Evolutionary conservation across 2,888 invertebrate genomes (phyloP).

Genomic region (Hofmannophila pseudospretella): DNA sequence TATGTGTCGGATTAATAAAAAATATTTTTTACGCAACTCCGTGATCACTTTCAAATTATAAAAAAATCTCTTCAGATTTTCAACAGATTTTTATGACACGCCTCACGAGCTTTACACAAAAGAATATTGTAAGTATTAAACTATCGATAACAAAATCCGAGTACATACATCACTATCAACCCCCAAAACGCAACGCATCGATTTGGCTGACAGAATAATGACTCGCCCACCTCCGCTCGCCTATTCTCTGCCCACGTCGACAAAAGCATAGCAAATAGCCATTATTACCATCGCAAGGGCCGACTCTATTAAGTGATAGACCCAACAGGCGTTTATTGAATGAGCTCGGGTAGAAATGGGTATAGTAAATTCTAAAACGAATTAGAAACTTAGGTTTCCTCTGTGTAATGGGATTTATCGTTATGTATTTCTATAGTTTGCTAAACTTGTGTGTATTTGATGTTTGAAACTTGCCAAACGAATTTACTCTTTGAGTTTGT

Average conservation of each 20-base stretch:
- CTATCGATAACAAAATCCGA: no score
- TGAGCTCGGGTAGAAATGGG: conserved; percentile 13
- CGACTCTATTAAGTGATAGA: conserved; percentile 54
- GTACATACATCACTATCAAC: conserved; percentile 39
- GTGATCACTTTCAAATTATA: no score
- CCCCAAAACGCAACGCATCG: conserved; percentile 36
- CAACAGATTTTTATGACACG: no score
- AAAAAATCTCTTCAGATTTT: no score
- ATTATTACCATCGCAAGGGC: conserved; percentile 56
- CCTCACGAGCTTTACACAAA: no score
- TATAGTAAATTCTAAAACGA: conserved; percentile 9
- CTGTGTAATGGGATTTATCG: conserved; percentile 13
- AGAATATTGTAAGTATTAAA: no score
- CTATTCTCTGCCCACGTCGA: conserved; percentile 61
- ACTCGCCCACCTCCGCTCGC: conserved; percentile 62
- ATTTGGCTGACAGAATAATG: conserved; percentile 55
- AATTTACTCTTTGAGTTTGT: no score
- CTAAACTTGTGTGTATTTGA: no score
- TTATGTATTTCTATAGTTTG: neutral
- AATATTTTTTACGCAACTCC: no score
- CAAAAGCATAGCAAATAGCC: conserved; percentile 71
- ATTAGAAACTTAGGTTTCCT: conserved; percentile 1
- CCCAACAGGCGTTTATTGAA: conserved; percentile 40
- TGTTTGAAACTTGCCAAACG: no score
- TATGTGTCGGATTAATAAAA: no score